These are phyloP conservation scores for Hyppa rectilinea DNA, from an alignment of 2,888 invertebrate genomes.

Conservation along the genomic window DNA sequence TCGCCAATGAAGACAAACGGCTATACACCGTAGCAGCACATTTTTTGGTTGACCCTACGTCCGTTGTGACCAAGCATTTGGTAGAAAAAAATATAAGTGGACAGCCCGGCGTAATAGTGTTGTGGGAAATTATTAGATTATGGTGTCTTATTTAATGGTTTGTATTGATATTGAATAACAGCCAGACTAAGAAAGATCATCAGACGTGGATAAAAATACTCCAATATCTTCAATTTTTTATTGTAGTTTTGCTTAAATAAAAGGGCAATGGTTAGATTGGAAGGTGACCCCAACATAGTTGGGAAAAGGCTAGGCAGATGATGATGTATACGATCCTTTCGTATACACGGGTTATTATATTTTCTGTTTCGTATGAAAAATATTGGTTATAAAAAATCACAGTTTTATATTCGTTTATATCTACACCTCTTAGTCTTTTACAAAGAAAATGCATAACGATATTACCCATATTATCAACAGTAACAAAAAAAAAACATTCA, in stretches of 20 bases:
- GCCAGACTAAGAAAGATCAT: background rate
- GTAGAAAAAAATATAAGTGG: conserved; percentile 46
- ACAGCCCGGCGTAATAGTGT: conserved; percentile 33
- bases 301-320: too few relatives aligned
- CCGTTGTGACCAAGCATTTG: conserved; percentile 56
- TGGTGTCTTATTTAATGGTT: background rate
- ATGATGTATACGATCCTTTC: too few relatives aligned
- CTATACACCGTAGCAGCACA: conserved; percentile 76
- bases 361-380: background rate
- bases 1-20: conserved; percentile 87
- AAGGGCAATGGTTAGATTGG: background rate
- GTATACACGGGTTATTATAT: too few relatives aligned
- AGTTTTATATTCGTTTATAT: background rate
- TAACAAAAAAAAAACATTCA: conserved; percentile 54
- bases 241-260: background rate
- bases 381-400: background rate
- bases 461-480: conserved; percentile 38
- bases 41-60: conserved; percentile 86
- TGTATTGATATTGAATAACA: background rate
- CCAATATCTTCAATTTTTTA: background rate
- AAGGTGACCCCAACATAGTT: too few relatives aligned
- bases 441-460: conserved; percentile 25
- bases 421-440: background rate
- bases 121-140: conserved; percentile 30
- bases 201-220: background rate